Evolutionary conservation across 2,888 invertebrate species (phyloP), one percentile per base, ranked within the genome.

Genomic region (Liodrosophila aerea): DNA sequence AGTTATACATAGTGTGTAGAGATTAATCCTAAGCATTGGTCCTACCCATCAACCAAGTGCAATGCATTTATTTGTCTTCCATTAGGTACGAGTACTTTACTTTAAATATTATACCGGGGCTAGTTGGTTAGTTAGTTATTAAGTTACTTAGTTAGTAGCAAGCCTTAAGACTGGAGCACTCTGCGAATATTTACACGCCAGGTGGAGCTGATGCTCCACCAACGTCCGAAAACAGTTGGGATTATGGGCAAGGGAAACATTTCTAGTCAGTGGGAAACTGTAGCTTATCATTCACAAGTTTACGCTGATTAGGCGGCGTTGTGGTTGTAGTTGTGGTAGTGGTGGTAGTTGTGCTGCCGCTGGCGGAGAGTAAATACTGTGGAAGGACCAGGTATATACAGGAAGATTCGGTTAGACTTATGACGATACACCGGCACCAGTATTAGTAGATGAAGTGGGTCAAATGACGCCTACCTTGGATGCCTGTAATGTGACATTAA

Each of bases 401-500:
- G 22, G 22, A 22, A 22, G 22, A 5, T 4, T 22, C 3, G 5
- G 22, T 22, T 22, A 22, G 22, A 22, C 22, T 22, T 22, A 22
- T 22, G 5, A 2, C 22, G 22, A 22, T 22, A 4, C 3, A 22
- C 22, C 22, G 5, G 22, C 22, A 22, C 22, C 22, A 22, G 29
- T 9, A 29, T 4, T 29, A 11, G 7, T 4, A 15, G 18, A 15
- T 15, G 1, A 11, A n/a, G 13, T n/a, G n/a, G 22, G 22, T 22
- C 22, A 22, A 33, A 22, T 7, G 11, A 4, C 5, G 49, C 62
- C 22, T 63, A 96, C 96, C 93, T 95, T 95, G 31, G 89, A 84
- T 46, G 94, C 93, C 86, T 94, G 93, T 70, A 97, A 90, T 7
- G 96, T 97, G 33, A 97, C 93, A 89, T 97, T 97, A 40, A 97